phyloP scores from a whole-genome alignment of 92 coral and sea anemone species.

The Parazoanthus atlanticus region DNA sequence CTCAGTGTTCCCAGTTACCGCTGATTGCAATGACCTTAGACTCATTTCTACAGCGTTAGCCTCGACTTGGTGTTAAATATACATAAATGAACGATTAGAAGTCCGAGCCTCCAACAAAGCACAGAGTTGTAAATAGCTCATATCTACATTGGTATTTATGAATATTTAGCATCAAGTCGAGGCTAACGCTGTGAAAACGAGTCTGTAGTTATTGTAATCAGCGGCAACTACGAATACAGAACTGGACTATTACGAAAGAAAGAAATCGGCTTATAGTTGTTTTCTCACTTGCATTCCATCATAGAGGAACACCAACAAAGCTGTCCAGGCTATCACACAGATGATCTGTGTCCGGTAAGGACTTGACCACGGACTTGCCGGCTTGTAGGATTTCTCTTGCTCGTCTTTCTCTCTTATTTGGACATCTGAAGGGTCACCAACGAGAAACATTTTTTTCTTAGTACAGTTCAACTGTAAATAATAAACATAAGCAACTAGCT shows the following conservation, averaged over 20 bases:
- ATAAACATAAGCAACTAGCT: background rate
- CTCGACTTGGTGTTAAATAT: too few species aligned
- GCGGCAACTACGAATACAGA: too few species aligned
- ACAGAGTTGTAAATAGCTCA: too few species aligned
- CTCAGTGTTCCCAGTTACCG: too few species aligned
- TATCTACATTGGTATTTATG: too few species aligned
- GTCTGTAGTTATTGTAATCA: too few species aligned
- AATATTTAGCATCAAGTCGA: too few species aligned
- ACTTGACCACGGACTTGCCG: conserved; percentile 55
- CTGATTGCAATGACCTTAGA: too few species aligned
- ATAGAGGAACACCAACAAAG: conserved; percentile 82
- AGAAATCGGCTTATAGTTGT: background rate
- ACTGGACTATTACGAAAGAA: background rate
- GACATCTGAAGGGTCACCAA: conserved; percentile 31
- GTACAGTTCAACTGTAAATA: background rate
- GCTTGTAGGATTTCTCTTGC: background rate
- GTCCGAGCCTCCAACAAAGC: too few species aligned
- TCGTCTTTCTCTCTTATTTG: background rate
- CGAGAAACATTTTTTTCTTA: background rate
- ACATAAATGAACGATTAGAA: too few species aligned
- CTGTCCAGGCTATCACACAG: conserved; percentile 85
- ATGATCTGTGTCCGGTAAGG: conserved; percentile 69
- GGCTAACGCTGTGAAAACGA: too few species aligned
- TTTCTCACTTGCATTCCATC: conserved; percentile 90
- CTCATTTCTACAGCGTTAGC: too few species aligned